phyloP scores from a whole-genome alignment of 1,140 invertebrate genomes.

The Lepidurus apus region DNA sequence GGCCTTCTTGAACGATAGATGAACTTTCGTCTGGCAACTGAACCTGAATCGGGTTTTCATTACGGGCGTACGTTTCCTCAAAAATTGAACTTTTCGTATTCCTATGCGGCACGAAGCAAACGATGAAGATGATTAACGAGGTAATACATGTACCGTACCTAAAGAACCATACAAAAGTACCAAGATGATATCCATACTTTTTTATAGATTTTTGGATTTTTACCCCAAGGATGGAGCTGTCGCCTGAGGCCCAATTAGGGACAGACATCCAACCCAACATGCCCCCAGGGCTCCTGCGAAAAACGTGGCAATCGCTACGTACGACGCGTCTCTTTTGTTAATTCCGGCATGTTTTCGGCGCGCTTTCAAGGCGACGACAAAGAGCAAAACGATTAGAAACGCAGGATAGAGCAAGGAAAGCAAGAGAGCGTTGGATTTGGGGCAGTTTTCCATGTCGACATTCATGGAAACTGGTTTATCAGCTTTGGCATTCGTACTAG shows the following conservation, averaged over 20 bases:
- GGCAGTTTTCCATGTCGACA: background rate
- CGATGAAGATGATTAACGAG: background rate
- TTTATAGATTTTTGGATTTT: background rate
- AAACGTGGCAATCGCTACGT: conserved; percentile 1
- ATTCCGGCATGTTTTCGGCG: conserved; percentile 5
- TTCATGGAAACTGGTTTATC: background rate
- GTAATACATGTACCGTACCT: background rate
- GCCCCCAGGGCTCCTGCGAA: background rate
- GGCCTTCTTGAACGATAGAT: background rate
- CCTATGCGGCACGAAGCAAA: background rate
- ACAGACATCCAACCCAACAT: background rate
- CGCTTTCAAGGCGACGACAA: background rate
- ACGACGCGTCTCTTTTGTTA: background rate
- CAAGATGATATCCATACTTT: background rate
- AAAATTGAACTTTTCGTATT: background rate
- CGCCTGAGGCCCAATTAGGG: background rate
- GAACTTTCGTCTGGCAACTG: background rate
- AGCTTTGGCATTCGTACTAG: conserved; percentile 8
- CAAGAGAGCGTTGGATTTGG: conserved; percentile 1
- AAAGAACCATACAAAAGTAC: background rate
- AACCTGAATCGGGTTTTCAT: background rate
- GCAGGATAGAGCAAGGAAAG: conserved; percentile 4
- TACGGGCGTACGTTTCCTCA: background rate
- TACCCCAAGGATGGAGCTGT: background rate
- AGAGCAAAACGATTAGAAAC: background rate